Evolutionary conservation across 2,113 vertebrate species (phyloP).

Genomic region (Tachycineta bicolor): DNA sequence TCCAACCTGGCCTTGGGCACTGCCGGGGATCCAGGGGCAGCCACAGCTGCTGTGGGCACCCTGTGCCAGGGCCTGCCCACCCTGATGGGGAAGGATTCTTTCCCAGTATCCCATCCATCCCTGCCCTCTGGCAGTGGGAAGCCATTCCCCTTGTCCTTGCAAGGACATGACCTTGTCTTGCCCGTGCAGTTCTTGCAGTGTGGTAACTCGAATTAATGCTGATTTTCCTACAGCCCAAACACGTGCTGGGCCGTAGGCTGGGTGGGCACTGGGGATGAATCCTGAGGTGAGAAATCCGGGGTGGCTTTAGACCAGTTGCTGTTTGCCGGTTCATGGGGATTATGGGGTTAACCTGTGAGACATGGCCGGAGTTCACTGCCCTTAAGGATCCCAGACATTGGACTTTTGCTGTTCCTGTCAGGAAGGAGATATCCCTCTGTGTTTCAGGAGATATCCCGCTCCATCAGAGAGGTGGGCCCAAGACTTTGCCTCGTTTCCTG

Average conservation of each 20-base stretch:
- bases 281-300: not conserved
- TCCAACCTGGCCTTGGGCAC: not conserved
- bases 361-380: rapidly evolving
- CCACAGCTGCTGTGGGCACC: not conserved
- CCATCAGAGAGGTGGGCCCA: not conserved
- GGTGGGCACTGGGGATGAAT: no score
- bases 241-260: rapidly evolving
- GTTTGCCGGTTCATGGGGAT: not conserved
- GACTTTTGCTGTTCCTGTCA: not conserved
- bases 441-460: not conserved
- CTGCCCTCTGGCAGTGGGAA: not conserved
- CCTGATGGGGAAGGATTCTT: not conserved
- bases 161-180: not conserved
- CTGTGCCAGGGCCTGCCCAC: not conserved
- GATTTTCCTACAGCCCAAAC: rapidly evolving
- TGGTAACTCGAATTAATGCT: not conserved
- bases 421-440: not conserved
- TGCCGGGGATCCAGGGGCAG: not conserved
- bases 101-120: rapidly evolving
- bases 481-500: not conserved
- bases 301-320: not conserved
- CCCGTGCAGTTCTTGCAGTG: rapidly evolving
- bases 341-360: not conserved
- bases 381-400: not conserved
- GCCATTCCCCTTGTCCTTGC: not conserved